phyloP scores from a whole-genome alignment of 2,797 vertebrate genomes.

The Parauchenoglanis punctatus region DNA sequence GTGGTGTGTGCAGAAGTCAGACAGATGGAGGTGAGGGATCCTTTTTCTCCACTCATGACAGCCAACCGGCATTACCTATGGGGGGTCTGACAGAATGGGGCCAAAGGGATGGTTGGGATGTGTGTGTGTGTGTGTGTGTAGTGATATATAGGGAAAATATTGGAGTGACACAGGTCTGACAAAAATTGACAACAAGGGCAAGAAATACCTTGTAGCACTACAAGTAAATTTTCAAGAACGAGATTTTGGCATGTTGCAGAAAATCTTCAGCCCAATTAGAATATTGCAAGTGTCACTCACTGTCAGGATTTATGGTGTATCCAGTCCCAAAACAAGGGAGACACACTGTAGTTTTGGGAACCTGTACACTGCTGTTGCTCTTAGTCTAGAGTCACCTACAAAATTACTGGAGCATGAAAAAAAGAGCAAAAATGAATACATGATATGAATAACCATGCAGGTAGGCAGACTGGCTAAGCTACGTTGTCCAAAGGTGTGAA shows the following conservation, averaged over 20 bases:
- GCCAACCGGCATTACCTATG: constrained; percentile 75
- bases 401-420: not conserved
- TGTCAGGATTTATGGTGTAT: not conserved
- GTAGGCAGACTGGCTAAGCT: not conserved
- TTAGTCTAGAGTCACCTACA: not conserved
- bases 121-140: constrained; percentile 11
- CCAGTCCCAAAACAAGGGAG: not conserved
- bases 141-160: constrained; percentile 15
- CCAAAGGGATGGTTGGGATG: constrained; percentile 64
- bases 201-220: not conserved
- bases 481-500: not conserved
- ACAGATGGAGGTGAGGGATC: constrained; percentile 77
- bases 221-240: not conserved
- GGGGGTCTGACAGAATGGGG: constrained; percentile 86
- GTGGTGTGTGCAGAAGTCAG: constrained; percentile 58
- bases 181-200: constrained; percentile 9
- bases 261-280: not conserved
- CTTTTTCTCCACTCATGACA: constrained; percentile 68
- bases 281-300: constrained; percentile 4
- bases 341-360: not conserved
- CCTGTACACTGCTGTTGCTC: not conserved
- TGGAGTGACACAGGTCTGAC: constrained; percentile 9
- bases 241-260: not conserved
- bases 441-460: constrained; percentile 4
- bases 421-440: not conserved